Conservation (phyloP, 2,797 vertebrate genomes). For the Bradypodion pumilum region DNA sequence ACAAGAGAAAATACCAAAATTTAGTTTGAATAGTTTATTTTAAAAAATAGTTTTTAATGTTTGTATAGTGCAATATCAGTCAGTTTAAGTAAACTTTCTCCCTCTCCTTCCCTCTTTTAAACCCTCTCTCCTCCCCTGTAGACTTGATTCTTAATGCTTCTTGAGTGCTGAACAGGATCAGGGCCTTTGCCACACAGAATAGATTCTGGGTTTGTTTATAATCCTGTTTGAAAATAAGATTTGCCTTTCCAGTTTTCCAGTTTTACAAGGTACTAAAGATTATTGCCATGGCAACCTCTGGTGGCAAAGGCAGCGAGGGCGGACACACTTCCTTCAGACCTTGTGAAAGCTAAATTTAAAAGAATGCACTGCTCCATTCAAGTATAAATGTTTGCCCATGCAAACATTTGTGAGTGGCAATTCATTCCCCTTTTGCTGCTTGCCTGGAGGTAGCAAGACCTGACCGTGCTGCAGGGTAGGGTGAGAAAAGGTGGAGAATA, state of each 20-base stretch:
- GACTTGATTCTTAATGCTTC: neutral
- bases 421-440: neutral
- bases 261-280: neutral
- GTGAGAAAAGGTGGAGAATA: neutral
- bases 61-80: neutral
- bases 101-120: too few relatives aligned
- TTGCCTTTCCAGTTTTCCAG: conserved; percentile 6
- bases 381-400: conserved; percentile 27
- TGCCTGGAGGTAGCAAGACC: neutral
- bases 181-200: neutral
- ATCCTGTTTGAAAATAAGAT: conserved; percentile 18
- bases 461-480: neutral
- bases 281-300: conserved; percentile 23
- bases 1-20: neutral
- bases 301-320: neutral
- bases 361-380: conserved; percentile 7
- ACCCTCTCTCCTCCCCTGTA: neutral
- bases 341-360: conserved; percentile 10
- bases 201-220: neutral
- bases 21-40: neutral
- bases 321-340: neutral
- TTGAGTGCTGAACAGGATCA: neutral
- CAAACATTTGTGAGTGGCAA: neutral
- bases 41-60: neutral
- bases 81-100: neutral